Evolutionary conservation across 2,888 invertebrate genomes (phyloP).

Genomic region (Platycheirus albimanus): DNA sequence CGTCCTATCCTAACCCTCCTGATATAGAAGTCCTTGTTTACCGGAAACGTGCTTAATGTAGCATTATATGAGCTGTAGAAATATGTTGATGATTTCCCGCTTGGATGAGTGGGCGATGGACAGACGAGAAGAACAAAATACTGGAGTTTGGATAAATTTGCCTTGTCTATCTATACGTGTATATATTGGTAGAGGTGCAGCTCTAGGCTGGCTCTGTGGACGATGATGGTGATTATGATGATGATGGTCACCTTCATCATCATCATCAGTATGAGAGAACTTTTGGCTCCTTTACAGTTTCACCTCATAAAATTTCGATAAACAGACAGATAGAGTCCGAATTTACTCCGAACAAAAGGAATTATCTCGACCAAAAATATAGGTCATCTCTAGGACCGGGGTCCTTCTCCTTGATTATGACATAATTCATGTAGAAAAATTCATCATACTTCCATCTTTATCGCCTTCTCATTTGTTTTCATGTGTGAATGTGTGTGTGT

Average conservation of each 20-base stretch:
- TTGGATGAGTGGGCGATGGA: conserved; percentile 58
- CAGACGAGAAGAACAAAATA: conserved; percentile 1
- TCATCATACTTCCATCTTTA: background rate
- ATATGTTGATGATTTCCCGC: conserved; percentile 73
- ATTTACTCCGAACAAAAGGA: conserved; percentile 10
- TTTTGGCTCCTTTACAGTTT: no score
- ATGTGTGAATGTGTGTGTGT: no score
- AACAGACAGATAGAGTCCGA: conserved; percentile 9
- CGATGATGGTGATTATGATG: background rate
- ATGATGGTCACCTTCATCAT: conserved; percentile 2
- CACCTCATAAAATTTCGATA: conserved; percentile 64
- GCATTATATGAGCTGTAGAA: conserved; percentile 71
- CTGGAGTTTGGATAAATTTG: no score
- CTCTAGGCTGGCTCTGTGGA: background rate
- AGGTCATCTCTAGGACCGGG: conserved; percentile 22
- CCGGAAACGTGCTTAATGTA: conserved; percentile 74
- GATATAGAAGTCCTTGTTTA: conserved; percentile 52
- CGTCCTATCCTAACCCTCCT: background rate
- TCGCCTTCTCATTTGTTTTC: background rate
- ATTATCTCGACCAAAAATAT: conserved; percentile 20
- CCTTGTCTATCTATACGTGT: no score
- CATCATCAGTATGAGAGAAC: conserved; percentile 21
- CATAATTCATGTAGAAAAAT: conserved; percentile 25
- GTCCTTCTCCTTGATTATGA: conserved; percentile 36
- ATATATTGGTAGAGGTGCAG: no score